Conservation (phyloP, 2,113 vertebrate species). For the Cynoglossus semilaevis region DNA sequence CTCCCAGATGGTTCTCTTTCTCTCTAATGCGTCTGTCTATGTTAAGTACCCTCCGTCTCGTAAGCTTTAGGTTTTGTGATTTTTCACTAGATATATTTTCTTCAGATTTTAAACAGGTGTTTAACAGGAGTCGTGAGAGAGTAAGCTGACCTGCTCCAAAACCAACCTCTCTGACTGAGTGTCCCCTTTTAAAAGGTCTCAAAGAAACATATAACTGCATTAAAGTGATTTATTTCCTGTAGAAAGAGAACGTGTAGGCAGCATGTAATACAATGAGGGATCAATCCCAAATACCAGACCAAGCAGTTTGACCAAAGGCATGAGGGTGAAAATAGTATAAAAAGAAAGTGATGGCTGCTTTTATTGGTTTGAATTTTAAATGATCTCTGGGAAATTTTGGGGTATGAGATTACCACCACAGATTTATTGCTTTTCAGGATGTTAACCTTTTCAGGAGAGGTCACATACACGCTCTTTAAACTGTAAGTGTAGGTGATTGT, state of each 20-base stretch:
- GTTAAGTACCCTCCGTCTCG: conserved; percentile 2
- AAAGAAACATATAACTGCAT: conserved; percentile 23
- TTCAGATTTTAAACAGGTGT: neutral
- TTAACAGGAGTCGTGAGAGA: neutral
- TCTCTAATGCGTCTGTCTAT: neutral
- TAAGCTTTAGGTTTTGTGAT: neutral
- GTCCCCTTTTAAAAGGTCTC: neutral
- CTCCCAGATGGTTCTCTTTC: conserved; percentile 8
- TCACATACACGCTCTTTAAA: neutral
- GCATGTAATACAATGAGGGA: conserved; percentile 18
- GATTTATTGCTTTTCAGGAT: neutral
- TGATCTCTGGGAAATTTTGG: neutral
- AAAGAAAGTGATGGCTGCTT: neutral
- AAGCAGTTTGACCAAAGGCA: neutral
- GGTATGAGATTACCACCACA: neutral
- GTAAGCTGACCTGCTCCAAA: neutral
- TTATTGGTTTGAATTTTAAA: neutral
- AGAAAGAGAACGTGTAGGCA: conserved; percentile 1
- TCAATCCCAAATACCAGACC: neutral
- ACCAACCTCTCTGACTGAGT: neutral
- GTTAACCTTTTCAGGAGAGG: neutral
- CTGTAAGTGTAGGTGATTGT: neutral
- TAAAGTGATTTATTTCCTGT: conserved; percentile 7
- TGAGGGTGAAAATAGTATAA: neutral
- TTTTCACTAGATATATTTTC: neutral